A percentile compares a stretch with the other conserved stretches of the same genome.
These are phyloP conservation scores for Geophilus truncorum DNA, from an alignment of 2,888 invertebrate genomes.

Conservation along the genomic window DNA sequence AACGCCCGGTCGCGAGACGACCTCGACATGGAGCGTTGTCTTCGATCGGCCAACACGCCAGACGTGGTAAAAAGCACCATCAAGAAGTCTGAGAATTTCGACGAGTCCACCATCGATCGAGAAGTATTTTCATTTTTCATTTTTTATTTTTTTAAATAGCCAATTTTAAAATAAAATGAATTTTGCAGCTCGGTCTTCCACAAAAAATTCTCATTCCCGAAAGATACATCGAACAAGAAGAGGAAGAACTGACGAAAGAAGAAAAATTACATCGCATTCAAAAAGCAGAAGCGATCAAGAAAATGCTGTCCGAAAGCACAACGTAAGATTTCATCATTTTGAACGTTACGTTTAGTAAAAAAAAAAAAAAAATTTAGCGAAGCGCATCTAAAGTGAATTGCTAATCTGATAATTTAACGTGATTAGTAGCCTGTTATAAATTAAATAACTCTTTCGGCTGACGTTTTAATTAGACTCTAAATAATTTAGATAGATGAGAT, in stretches of 20 bases:
- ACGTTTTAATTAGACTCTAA: not conserved
- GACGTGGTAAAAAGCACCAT: conserved; percentile 82
- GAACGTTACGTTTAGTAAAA: no score
- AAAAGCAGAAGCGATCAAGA: conserved; percentile 85
- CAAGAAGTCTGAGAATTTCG: conserved; percentile 59
- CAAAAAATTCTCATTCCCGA: conserved; percentile 88
- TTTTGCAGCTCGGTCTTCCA: conserved; percentile 70
- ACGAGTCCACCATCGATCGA: conserved; percentile 75
- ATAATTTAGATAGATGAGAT: no score
- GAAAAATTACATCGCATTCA: conserved; percentile 76
- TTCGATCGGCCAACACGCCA: conserved; percentile 64
- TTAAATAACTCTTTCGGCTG: not conserved
- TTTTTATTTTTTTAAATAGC: not conserved
- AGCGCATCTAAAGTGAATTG: no score
- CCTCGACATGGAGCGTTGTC: conserved; percentile 76
- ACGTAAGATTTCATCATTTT: conserved; percentile 15
- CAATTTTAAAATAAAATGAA: not conserved
- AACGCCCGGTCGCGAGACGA: conserved; percentile 42
- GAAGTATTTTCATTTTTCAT: conserved; percentile 43
- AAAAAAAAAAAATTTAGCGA: no score
- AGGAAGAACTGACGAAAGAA: conserved; percentile 75
- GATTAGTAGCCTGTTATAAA: no score
- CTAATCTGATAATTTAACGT: no score
- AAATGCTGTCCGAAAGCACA: conserved; percentile 64
- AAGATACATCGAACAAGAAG: conserved; percentile 76